Evolutionary conservation across 2,113 vertebrate species (phyloP).

Genomic region (Ptychochromis oligacanthus): DNA sequence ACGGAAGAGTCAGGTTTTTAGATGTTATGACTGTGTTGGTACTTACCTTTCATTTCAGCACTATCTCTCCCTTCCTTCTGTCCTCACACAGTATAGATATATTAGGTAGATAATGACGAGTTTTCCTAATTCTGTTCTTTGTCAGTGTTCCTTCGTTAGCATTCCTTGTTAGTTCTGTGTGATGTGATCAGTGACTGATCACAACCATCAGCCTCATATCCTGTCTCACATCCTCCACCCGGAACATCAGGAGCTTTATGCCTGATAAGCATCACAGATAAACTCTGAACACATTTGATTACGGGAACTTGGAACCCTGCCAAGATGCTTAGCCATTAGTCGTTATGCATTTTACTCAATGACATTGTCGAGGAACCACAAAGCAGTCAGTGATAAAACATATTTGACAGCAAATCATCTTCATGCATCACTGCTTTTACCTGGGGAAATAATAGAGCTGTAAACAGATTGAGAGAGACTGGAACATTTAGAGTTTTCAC

Average conservation of each 20-base stretch:
- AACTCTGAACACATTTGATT: slow-evolving; percentile 57
- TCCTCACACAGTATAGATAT: slow-evolving; percentile 32
- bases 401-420: background rate
- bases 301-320: slow-evolving; percentile 18
- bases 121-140: slow-evolving; percentile 57
- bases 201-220: slow-evolving; percentile 55
- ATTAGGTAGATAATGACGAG: slow-evolving; percentile 41
- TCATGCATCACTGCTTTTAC: slow-evolving; percentile 15
- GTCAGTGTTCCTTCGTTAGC: slow-evolving; percentile 42
- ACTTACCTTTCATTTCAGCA: slow-evolving; percentile 8
- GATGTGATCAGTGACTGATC: slow-evolving; percentile 65
- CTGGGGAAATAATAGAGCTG: slow-evolving; percentile 18
- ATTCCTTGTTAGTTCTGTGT: slow-evolving; percentile 53
- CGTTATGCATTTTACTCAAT: slow-evolving; percentile 15
- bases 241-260: slow-evolving; percentile 45
- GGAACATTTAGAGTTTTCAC: slow-evolving; percentile 5
- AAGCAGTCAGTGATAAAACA: background rate
- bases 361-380: slow-evolving; percentile 25
- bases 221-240: slow-evolving; percentile 51
- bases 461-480: slow-evolving; percentile 24
- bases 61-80: background rate
- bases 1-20: background rate
- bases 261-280: slow-evolving; percentile 66
- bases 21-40: background rate
- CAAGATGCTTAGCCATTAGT: slow-evolving; percentile 28